phyloP scores from a whole-genome alignment of 2,888 invertebrate genomes.

The Endotricha flammealis region DNA sequence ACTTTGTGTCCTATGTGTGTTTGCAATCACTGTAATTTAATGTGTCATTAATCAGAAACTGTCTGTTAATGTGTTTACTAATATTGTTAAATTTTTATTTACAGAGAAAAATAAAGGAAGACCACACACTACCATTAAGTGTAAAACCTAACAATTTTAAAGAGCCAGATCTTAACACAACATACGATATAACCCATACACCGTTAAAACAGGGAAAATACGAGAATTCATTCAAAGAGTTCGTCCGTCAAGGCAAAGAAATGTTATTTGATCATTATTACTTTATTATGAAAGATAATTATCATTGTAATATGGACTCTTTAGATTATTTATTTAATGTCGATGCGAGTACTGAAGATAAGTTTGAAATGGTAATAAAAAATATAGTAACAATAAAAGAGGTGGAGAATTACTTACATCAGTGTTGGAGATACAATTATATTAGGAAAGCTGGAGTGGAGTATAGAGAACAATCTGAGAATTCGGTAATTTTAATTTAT shows the following conservation, averaged over 20 bases:
- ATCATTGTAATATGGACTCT: conserved; percentile 32
- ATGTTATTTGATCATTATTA: conserved; percentile 54
- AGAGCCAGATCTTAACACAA: conserved; percentile 53
- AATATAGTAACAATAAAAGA: conserved; percentile 53
- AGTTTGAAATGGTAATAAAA: conserved; percentile 53
- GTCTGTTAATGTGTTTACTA: too few species aligned
- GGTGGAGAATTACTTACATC: conserved; percentile 58
- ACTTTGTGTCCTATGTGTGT: too few species aligned
- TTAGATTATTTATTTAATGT: conserved; percentile 51
- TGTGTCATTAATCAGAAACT: too few species aligned
- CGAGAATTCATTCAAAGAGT: conserved; percentile 60
- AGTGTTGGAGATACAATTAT: conserved; percentile 63
- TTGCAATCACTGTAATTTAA: too few species aligned
- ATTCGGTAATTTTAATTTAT: conserved; percentile 34
- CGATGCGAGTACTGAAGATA: conserved; percentile 61
- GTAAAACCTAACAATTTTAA: conserved; percentile 43
- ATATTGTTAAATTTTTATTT: too few species aligned
- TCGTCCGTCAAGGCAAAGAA: conserved; percentile 59
- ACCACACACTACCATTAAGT: conserved; percentile 47
- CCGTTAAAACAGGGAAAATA: conserved; percentile 50
- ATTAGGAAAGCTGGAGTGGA: conserved; percentile 29
- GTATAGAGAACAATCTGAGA: conserved; percentile 33
- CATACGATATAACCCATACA: conserved; percentile 49
- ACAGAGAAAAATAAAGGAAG: conserved; percentile 57
- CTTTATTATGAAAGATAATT: conserved; percentile 29